Evolutionary conservation across 1,140 invertebrate species (phyloP).

Genomic region (Teleopsis dalmanni): DNA sequence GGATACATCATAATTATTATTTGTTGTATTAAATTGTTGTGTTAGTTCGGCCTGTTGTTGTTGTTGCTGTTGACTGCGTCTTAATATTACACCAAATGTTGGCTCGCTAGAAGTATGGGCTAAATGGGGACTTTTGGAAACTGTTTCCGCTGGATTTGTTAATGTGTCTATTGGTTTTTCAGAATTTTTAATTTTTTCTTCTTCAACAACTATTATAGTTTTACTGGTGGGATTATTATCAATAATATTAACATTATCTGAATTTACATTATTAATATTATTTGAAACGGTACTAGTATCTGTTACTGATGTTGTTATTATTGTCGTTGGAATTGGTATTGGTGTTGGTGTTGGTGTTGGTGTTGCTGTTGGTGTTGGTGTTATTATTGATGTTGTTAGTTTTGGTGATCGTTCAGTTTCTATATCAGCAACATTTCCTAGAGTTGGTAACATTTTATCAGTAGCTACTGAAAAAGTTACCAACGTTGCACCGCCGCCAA

Average conservation of each 20-base stretch:
- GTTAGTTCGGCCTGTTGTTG: conserved; percentile 3
- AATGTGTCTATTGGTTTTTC: too few relatives aligned
- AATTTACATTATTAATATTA: too few relatives aligned
- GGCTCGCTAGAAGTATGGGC: conserved; percentile 13
- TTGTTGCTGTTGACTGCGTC: conserved; percentile 31
- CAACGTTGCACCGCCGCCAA: not conserved
- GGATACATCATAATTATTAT: too few relatives aligned
- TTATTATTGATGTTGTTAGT: conserved; percentile 9
- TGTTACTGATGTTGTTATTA: not conserved
- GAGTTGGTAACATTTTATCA: not conserved
- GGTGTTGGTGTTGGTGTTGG: not conserved
- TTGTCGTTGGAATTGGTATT: not conserved
- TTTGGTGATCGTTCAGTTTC: conserved; percentile 7
- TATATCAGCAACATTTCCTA: not conserved
- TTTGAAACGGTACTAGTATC: too few relatives aligned
- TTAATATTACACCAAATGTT: conserved; percentile 32
- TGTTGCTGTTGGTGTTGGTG: conserved; percentile 1
- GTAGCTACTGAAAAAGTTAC: not conserved
- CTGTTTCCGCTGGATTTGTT: too few relatives aligned
- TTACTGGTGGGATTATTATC: too few relatives aligned
- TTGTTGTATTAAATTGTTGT: conserved; percentile 4
- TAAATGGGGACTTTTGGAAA: too few relatives aligned
- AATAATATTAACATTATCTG: too few relatives aligned
- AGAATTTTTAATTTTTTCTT: too few relatives aligned
- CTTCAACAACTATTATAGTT: too few relatives aligned